phyloP scores from a whole-genome alignment of 2,797 vertebrate species.

The Gallinago nigripennis region DNA sequence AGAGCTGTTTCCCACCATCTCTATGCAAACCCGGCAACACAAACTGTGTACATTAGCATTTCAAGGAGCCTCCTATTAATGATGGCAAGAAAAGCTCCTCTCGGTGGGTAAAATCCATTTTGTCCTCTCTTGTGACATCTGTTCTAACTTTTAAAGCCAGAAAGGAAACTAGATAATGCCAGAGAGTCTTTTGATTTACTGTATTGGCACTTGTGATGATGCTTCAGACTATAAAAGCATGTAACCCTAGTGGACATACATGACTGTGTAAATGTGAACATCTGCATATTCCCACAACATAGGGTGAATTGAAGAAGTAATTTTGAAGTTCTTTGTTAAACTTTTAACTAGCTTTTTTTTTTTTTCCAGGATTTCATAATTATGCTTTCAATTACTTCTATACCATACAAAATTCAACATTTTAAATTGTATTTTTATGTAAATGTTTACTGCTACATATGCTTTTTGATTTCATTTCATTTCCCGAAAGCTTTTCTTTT shows the following conservation, averaged over 20 bases:
- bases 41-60: slow-evolving; percentile 92
- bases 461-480: slow-evolving; percentile 7
- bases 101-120: slow-evolving; percentile 89
- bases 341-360: slow-evolving; percentile 16
- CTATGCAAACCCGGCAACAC: slow-evolving; percentile 88
- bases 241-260: slow-evolving; percentile 65
- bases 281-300: slow-evolving; percentile 58
- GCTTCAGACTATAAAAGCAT: slow-evolving; percentile 67
- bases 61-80: slow-evolving; percentile 91
- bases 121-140: slow-evolving; percentile 94
- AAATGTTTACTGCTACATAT: slow-evolving; percentile 25
- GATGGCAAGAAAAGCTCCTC: slow-evolving; percentile 90
- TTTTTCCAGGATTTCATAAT: slow-evolving; percentile 38
- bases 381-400: slow-evolving; percentile 31
- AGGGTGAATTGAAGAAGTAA: slow-evolving; percentile 18
- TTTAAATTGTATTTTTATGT: slow-evolving; percentile 51
- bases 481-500: not conserved
- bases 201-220: slow-evolving; percentile 80
- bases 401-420: not conserved
- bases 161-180: slow-evolving; percentile 91
- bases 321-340: slow-evolving; percentile 26
- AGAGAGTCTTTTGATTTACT: slow-evolving; percentile 92
- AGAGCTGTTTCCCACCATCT: slow-evolving; percentile 87
- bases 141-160: slow-evolving; percentile 93
- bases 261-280: slow-evolving; percentile 68